Conservation (phyloP, 2,888 invertebrate species). For the Hypolimnas misippus region DNA sequence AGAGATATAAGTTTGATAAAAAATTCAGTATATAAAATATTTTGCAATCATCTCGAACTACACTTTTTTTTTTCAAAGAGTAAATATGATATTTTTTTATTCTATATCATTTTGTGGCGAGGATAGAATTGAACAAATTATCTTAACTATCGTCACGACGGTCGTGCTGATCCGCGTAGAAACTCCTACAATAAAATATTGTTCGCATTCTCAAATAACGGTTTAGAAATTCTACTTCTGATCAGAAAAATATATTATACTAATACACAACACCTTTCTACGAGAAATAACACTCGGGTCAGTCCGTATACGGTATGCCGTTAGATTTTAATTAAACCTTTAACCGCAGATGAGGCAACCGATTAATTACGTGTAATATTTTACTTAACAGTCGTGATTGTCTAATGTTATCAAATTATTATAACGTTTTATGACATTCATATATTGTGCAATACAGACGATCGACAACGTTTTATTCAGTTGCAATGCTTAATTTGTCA, state of each 20-base stretch:
- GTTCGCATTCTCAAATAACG: conserved; percentile 33
- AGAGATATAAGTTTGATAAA: too few species aligned
- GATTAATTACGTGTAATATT: not conserved
- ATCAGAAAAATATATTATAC: conserved; percentile 24
- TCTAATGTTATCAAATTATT: not conserved
- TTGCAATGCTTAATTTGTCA: too few species aligned
- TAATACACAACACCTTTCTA: not conserved
- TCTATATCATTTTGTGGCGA: conserved; percentile 17
- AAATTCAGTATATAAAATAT: too few species aligned
- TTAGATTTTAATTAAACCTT: conserved; percentile 11
- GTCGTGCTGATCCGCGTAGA: conserved; percentile 63
- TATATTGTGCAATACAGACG: not conserved
- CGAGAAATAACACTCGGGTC: conserved; percentile 1
- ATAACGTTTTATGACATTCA: not conserved
- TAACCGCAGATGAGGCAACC: not conserved
- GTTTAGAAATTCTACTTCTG: conserved; percentile 16
- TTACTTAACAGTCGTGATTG: not conserved
- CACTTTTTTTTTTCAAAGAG: too few species aligned
- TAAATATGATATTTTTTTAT: not conserved
- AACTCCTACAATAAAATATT: conserved; percentile 51
- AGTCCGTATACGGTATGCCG: not conserved
- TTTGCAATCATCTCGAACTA: too few species aligned
- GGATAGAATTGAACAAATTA: conserved; percentile 45
- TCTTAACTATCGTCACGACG: conserved; percentile 59
- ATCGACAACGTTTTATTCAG: not conserved